Evolutionary conservation across 2,113 vertebrate species (phyloP), one percentile per base, ranked within the genome.

Genomic region (Loxodonta africana): DNA sequence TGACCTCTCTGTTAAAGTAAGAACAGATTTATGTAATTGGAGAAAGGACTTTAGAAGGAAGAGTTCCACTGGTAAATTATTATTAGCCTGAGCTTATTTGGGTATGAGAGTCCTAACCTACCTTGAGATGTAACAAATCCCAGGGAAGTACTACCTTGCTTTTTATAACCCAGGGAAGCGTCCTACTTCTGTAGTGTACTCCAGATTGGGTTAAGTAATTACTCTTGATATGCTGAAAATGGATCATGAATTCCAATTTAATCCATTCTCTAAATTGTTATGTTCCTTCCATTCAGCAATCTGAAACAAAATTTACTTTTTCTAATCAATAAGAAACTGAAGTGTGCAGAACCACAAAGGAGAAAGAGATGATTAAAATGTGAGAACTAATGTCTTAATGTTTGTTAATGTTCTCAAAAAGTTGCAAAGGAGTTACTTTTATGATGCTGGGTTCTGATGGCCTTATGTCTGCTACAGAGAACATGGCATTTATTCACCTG

Each of bases 221-320:
- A 65, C 62, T 69, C 33, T 33, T 73, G 88, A 44, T 73, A 67
- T n/a, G 9, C 23, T 81, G 65, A 96, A 90, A 71, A 18, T 73
- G 81, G n/a, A 78, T 84, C 95, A 73, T n/a, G 89, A 87, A 83
- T 90, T 92, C 53, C 83, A 73, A 74, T 69, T 92, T 92, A 71
- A 88, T 94, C 26, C 41, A 44, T 83, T 81, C 88, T 96, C 25
- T 71, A 87, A 92, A 76, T 96, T 65, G 21, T 71, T 84, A 51
- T 92, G 71, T 87, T 95, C 28, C 46, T 84, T 77, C 88, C 30
- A 74, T 33, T 46, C 0, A 90, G 48, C n/a, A 85, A 78, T 78
- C 23, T 92, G 85, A 95, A 95, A 88, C 69, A 67, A 95, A 95
- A 73, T 88, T 90, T 62, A 53, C 63, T 60, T 96, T 74, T 92